Evolutionary conservation across 2,797 vertebrate species (phyloP).

Genomic region (Echeneis naucrates): DNA sequence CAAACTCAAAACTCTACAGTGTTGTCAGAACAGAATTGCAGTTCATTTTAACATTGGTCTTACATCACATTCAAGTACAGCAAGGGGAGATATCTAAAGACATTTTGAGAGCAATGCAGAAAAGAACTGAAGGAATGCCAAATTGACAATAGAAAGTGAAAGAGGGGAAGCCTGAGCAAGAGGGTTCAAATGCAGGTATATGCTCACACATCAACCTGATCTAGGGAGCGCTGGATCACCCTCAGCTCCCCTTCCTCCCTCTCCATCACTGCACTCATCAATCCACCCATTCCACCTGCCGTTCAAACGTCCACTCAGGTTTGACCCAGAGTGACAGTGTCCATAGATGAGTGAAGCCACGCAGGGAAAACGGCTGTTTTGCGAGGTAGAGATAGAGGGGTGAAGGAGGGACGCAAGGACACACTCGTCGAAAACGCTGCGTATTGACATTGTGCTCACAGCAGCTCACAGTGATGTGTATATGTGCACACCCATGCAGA

Average conservation of each 20-base stretch:
- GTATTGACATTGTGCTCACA: conserved; percentile 36
- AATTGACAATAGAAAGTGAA: conserved; percentile 14
- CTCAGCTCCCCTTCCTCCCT: conserved; percentile 15
- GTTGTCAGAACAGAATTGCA: too few species aligned
- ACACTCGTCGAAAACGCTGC: conserved; percentile 37
- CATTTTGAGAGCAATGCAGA: conserved; percentile 2
- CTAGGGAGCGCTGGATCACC: conserved; percentile 56
- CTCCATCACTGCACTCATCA: conserved; percentile 11
- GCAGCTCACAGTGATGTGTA: background rate
- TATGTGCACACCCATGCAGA: too few species aligned
- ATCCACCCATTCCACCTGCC: conserved; percentile 30
- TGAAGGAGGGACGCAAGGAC: conserved; percentile 57
- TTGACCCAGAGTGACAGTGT: conserved; percentile 29
- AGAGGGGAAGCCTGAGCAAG: conserved; percentile 34
- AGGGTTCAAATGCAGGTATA: conserved; percentile 40
- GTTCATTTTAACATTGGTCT: too few species aligned
- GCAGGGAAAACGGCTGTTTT: conserved; percentile 29
- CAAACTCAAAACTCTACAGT: background rate
- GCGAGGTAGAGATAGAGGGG: conserved; percentile 38
- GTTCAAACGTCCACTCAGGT: conserved; percentile 47
- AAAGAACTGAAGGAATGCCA: conserved; percentile 4
- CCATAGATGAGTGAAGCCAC: conserved; percentile 43
- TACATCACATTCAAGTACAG: too few species aligned
- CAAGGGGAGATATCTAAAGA: conserved; percentile 1
- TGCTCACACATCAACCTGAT: conserved; percentile 43